Conservation (phyloP, 2,888 invertebrate genomes). For the Agriopis marginaria region DNA sequence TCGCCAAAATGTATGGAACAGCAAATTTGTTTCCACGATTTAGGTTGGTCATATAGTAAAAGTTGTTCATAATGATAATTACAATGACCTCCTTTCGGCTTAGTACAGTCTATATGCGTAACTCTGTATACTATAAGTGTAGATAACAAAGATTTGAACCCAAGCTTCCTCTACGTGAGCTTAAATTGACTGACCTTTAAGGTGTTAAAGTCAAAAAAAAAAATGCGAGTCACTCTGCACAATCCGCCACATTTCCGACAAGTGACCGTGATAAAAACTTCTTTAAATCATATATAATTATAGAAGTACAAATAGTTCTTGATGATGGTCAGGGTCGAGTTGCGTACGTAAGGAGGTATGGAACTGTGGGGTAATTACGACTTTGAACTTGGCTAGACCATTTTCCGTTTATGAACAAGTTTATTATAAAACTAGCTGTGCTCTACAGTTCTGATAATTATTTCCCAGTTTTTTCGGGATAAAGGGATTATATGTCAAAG, state of each 20-base stretch:
- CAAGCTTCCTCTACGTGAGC: neutral
- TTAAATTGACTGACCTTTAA: neutral
- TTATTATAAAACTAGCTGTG: neutral
- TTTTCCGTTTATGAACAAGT: neutral
- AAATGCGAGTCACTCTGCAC: neutral
- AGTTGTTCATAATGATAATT: too few species aligned
- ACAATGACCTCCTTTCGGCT: too few species aligned
- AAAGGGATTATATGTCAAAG: too few species aligned
- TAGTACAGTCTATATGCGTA: too few species aligned
- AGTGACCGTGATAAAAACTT: neutral
- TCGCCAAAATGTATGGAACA: too few species aligned
- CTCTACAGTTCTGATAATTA: neutral
- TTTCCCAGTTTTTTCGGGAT: too few species aligned
- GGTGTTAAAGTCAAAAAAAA: neutral
- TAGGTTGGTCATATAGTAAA: too few species aligned
- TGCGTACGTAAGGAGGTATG: neutral
- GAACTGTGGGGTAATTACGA: neutral
- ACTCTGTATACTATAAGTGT: too few species aligned
- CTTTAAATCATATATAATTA: neutral
- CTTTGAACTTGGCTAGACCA: conserved; percentile 11
- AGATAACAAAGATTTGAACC: too few species aligned
- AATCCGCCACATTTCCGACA: neutral
- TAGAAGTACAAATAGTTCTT: neutral
- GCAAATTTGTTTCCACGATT: too few species aligned
- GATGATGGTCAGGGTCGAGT: conserved; percentile 6